These are phyloP conservation scores for Muntiacus reevesi DNA, from an alignment of 2,113 vertebrate species.

Conservation along the genomic window DNA sequence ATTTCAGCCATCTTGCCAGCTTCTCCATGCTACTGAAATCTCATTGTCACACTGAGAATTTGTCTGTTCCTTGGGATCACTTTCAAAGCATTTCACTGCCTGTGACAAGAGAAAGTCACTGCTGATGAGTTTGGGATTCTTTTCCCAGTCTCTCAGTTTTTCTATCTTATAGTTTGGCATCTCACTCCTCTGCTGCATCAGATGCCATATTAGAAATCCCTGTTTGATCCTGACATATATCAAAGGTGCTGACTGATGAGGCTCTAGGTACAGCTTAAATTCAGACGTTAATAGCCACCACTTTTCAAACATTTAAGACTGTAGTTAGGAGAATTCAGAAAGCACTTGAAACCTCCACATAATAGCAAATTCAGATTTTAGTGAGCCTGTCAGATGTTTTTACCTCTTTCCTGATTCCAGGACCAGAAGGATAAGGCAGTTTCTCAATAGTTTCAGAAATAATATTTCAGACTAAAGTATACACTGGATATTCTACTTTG, in stretches of 20 bases:
- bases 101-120: neutral
- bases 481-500: neutral
- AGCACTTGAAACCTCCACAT: neutral
- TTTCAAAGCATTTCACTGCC: conserved; percentile 39
- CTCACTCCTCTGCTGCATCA: neutral
- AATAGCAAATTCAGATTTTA: neutral
- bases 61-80: neutral
- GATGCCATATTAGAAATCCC: neutral
- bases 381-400: neutral
- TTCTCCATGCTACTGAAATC: conserved; percentile 8
- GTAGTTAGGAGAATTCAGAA: conserved; percentile 20
- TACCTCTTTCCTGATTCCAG: neutral
- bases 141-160: neutral
- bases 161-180: neutral
- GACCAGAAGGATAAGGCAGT: neutral
- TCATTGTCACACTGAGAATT: neutral
- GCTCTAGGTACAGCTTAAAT: neutral
- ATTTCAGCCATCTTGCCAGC: neutral
- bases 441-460: neutral
- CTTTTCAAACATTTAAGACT: neutral
- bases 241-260: conserved; percentile 9
- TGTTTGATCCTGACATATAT: neutral
- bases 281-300: neutral
- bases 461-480: neutral
- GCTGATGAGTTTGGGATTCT: neutral